Base-by-base conservation (phyloP, 2,113 vertebrate species). In the Ivindomyrus marchei region DNA sequence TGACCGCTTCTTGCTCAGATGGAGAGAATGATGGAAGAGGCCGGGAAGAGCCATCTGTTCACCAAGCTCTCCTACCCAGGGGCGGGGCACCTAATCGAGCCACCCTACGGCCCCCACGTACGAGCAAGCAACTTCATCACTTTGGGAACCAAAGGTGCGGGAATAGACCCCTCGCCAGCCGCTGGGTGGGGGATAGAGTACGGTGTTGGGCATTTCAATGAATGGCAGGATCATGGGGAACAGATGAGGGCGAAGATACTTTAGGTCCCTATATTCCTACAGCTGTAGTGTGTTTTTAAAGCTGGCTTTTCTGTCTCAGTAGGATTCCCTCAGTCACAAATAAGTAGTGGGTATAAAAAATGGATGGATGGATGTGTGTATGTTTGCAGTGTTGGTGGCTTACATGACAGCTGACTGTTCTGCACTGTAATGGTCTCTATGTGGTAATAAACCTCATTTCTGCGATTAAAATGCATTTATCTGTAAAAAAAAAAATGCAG, bases 1-100 rank as follows among this genome's bases (percentile, higher is more conserved):
- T 87, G 46, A 52, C 42, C 9, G 77, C 9, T 92, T 27, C 11
- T 13, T 53, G 66, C 45, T 31, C 89, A 96, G 96, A 95, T 96
- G 24, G 92, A 92, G 91, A 90, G 93, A 88, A 95, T 96, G 94
- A 95, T 96, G 95, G 92, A 95, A 85, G 66, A 1, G 11, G 94
- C 94, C 0, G 95, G 95, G 24, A 96, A 96, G 90, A 91, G 91
- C 70, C 93, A 94, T 86, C 92, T 96, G 86, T 91, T 96, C 88
- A 95, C 95, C 3, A 4, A 93, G 24, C 92, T 95, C 66, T 95
- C 93, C 0, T 96, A 96, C 88, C 94, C 94, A 0, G 62, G 92
- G 8, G 0, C 96, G 0, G 95, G 95, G n/a, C 96, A 96, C 90
- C 92, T 96, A 45, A 96, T 96, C 0, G 95, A 96, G 70, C 94